Base-by-base conservation (phyloP, 1,140 invertebrate genomes). In the Chrysoperla carnea region DNA sequence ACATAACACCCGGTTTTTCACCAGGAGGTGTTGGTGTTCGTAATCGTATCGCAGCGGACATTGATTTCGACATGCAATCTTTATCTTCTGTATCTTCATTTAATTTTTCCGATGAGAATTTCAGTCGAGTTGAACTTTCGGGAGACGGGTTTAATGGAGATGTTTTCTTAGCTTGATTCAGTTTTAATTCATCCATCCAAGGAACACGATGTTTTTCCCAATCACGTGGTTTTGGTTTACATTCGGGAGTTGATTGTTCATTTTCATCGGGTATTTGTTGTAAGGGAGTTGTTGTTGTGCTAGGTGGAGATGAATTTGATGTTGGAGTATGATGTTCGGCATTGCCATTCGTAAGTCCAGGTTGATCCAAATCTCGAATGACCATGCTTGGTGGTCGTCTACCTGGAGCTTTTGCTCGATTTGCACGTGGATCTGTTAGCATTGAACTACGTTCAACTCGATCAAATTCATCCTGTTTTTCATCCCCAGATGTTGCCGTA, bases 171-270 rank as follows among this genome's bases (percentile, higher is more conserved):
- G 69, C 72, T 56, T 76, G 73, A 51, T 74, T 75, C 28, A 73
- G 57, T 52, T 77, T 77, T 46, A 78, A 61, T 51, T 78, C 76
- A 45, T 69, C 74, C 63, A 78, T 68, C 76, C 76, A 78, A 0
- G 76, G 76, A 37, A 71, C 74, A 49, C 67, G 69, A 46, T 74
- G 69, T 50, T 73, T 75, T 49, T 75, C 73, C 66, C 67, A 69
- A 47, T 68, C 64, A 1, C 64, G 55, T 29, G 67, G 52, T 50
- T 66, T 68, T 5, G 67, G 67, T 48, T 68, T 70, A 13, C 54
- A 58, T 49, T 67, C 59, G 2, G 17, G 17, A 23, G 17, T 23
- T 36, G 65, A 65, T 43, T 61, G 55, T 9, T 64, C 62, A 9
- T 60, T 50, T 14, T 64, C 63, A 12, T 62, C 62, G 0, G 29